These are phyloP conservation scores for Sebastiscus tertius DNA, from an alignment of 2,797 vertebrate genomes.

Conservation along the genomic window DNA sequence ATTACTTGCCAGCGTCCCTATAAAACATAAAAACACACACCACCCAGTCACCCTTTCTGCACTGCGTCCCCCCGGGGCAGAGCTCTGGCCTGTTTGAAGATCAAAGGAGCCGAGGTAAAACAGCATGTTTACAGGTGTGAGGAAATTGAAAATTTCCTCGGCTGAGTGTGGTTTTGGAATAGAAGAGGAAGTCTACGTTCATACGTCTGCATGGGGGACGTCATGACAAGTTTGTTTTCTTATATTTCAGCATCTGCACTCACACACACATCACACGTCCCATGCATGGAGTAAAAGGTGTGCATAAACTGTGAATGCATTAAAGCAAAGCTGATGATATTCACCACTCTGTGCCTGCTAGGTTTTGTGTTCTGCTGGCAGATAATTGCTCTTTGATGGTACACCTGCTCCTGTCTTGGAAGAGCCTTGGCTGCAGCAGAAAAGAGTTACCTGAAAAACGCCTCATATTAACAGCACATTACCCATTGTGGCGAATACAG, in stretches of 20 bases:
- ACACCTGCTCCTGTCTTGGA: slow-evolving; percentile 53
- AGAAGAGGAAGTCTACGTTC: slow-evolving; percentile 43
- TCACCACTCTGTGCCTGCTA: slow-evolving; percentile 5
- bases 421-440: slow-evolving; percentile 33
- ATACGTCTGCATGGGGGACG: slow-evolving; percentile 3
- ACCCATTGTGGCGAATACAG: slow-evolving; percentile 44
- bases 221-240: background rate
- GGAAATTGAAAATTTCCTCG: slow-evolving; percentile 84
- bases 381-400: slow-evolving; percentile 47
- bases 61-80: slow-evolving; percentile 67
- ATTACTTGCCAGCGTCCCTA: slow-evolving; percentile 64
- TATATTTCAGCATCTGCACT: background rate
- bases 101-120: slow-evolving; percentile 80
- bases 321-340: background rate
- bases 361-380: slow-evolving; percentile 29
- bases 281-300: background rate
- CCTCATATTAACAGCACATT: slow-evolving; percentile 37
- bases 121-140: slow-evolving; percentile 81
- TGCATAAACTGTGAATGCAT: background rate
- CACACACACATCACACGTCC: background rate
- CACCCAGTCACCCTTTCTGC: slow-evolving; percentile 73
- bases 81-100: slow-evolving; percentile 80
- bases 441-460: slow-evolving; percentile 46
- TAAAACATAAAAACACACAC: slow-evolving; percentile 72
- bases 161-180: slow-evolving; percentile 57